Conservation (phyloP, 2,888 invertebrate species). For the Diadegma fenestrale region DNA sequence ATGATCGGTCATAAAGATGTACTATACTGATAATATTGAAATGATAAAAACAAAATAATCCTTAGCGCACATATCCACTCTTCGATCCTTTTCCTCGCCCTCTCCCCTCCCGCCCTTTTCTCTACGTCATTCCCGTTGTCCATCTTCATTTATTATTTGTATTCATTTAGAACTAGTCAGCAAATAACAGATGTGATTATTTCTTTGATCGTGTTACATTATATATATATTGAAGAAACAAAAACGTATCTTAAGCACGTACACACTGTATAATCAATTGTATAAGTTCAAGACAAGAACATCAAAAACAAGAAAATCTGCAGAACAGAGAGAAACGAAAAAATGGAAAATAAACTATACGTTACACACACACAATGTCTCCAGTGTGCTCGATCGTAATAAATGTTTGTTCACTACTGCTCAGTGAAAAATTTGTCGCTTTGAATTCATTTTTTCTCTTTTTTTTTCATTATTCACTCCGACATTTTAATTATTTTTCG, state of each 20-base stretch:
- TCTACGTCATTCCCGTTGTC: not conserved
- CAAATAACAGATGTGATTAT: conserved; percentile 64
- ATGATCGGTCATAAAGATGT: conserved; percentile 49
- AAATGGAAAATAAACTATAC: conserved; percentile 37
- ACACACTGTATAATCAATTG: conserved; percentile 50
- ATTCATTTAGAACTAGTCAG: conserved; percentile 68
- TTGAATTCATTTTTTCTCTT: conserved; percentile 15
- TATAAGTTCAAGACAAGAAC: conserved; percentile 47
- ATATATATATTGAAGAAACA: conserved; percentile 42
- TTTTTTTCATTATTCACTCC: not conserved
- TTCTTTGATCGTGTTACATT: conserved; percentile 57
- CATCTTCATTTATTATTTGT: conserved; percentile 52
- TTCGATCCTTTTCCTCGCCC: not conserved
- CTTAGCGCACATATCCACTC: conserved; percentile 65
- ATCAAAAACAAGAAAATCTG: not conserved
- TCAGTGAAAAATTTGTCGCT: conserved; percentile 50
- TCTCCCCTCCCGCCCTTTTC: not conserved
- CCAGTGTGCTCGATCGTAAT: conserved; percentile 62
- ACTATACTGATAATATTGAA: conserved; percentile 56
- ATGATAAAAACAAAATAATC: conserved; percentile 39
- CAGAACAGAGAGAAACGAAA: conserved; percentile 13
- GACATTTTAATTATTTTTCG: not conserved
- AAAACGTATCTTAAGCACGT: conserved; percentile 63
- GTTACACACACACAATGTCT: conserved; percentile 58
- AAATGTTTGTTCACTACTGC: conserved; percentile 60